Evolutionary conservation across 2,113 vertebrate species (phyloP).

Genomic region (Semnornis frantzii): DNA sequence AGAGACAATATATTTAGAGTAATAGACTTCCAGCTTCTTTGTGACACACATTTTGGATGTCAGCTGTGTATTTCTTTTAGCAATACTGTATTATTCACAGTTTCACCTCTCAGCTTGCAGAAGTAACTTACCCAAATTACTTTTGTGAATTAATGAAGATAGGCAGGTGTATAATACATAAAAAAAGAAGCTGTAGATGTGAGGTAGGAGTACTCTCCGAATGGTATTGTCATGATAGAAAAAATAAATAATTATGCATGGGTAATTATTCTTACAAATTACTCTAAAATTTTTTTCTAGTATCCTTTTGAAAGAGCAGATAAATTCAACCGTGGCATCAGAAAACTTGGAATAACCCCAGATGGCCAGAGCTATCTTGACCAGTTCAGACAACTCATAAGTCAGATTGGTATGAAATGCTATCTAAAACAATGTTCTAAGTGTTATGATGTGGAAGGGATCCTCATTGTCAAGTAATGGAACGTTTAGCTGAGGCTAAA

Average conservation of each 20-base stretch:
- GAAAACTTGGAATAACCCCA: conserved; percentile 95
- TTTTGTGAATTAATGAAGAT: neutral
- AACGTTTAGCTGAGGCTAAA: neutral
- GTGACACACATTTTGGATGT: neutral
- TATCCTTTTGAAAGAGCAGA: conserved; percentile 98
- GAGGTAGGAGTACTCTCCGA: neutral
- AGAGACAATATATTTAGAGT: neutral
- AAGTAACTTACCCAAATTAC: neutral
- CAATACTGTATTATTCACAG: neutral
- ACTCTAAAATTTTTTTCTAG: conserved; percentile 71
- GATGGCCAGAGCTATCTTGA: conserved; percentile 98
- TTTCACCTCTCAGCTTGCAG: neutral
- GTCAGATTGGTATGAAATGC: conserved; percentile 91
- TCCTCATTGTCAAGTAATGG: neutral
- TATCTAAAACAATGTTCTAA: neutral
- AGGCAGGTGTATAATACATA: neutral
- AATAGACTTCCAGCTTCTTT: neutral
- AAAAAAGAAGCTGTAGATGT: neutral
- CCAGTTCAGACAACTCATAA: conserved; percentile 98
- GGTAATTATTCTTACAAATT: neutral
- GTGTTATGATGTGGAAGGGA: neutral
- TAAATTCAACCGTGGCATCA: conserved; percentile 98
- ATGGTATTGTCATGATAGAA: neutral
- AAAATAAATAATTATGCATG: neutral
- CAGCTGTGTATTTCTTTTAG: neutral